Conservation (phyloP, 2,797 vertebrate species). For the Novumbra hubbsi region DNA sequence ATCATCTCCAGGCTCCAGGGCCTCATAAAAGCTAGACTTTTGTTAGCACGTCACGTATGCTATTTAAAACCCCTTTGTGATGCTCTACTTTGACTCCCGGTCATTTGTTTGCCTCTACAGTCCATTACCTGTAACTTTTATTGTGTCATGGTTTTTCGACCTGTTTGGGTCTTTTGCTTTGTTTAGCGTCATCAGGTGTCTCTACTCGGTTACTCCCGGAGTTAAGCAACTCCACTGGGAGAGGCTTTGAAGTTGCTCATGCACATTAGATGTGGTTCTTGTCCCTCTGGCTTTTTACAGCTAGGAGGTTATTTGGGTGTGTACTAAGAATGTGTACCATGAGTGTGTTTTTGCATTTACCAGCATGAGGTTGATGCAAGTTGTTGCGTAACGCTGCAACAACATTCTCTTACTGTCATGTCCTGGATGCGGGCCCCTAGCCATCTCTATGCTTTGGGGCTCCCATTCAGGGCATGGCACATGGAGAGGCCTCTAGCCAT, state of each 20-base stretch:
- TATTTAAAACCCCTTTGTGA: not conserved
- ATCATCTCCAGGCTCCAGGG: constrained; percentile 1
- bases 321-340: too few species aligned
- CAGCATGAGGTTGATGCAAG: too few species aligned
- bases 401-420: too few species aligned
- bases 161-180: not conserved
- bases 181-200: not conserved
- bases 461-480: too few species aligned
- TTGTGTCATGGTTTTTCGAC: not conserved
- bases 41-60: not conserved
- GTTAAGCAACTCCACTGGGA: not conserved
- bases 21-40: not conserved
- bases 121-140: not conserved
- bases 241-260: not conserved
- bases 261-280: too few species aligned
- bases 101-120: not conserved
- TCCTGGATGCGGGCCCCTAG: too few species aligned
- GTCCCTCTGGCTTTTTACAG: too few species aligned
- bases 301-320: too few species aligned
- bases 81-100: not conserved
- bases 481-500: too few species aligned
- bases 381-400: too few species aligned
- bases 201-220: not conserved
- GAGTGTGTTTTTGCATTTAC: too few species aligned
- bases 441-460: too few species aligned